Conservation (phyloP, 2,888 invertebrate genomes). For the Creontiades dilutus region DNA sequence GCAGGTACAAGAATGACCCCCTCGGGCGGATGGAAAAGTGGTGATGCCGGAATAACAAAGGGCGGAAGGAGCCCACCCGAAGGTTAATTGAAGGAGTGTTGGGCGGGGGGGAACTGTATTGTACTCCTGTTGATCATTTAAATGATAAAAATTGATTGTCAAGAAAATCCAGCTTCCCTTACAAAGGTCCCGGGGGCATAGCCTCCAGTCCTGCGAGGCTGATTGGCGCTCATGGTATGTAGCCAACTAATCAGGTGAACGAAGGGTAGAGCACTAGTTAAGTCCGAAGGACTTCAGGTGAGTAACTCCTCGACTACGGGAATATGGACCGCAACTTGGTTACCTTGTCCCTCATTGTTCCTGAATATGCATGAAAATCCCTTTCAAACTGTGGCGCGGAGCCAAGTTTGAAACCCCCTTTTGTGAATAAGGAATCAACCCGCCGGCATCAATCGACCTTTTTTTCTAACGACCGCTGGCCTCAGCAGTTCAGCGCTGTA, state of each 20-base stretch:
- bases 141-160: no score
- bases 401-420: not conserved
- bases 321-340: not conserved
- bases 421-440: not conserved
- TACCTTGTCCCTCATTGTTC: not conserved
- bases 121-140: no score
- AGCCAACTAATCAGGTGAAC: not conserved
- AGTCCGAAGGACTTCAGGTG: not conserved
- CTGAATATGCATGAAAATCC: slow-evolving; percentile 28
- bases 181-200: no score
- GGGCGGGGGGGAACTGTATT: no score
- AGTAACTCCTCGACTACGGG: not conserved
- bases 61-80: no score
- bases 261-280: not conserved
- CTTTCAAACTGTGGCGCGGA: not conserved
- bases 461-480: not conserved
- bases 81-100: no score
- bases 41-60: no score
- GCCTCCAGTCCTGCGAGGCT: no score
- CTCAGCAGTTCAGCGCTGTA: not conserved
- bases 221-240: no score
- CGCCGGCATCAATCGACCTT: not conserved
- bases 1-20: no score
- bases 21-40: no score
- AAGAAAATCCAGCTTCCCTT: no score